These are phyloP conservation scores for Istiophorus platypterus DNA, from an alignment of 2,113 vertebrate species.

Conservation along the genomic window DNA sequence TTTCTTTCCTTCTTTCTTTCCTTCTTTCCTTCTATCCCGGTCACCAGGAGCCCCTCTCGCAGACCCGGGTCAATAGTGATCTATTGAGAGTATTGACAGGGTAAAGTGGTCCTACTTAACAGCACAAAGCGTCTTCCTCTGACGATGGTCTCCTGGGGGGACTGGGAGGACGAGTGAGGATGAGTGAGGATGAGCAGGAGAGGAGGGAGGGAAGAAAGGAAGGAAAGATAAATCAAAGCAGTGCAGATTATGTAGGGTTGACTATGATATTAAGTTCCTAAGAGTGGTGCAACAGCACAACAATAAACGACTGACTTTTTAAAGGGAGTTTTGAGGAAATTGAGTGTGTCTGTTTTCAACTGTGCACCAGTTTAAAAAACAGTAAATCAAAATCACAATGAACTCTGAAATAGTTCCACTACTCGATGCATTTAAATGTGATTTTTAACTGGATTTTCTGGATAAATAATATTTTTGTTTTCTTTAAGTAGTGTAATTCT, in stretches of 20 bases:
- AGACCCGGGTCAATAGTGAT: slow-evolving; percentile 72
- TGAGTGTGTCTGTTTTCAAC: background rate
- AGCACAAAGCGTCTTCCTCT: slow-evolving; percentile 55
- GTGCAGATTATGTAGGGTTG: background rate
- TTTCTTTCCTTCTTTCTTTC: background rate
- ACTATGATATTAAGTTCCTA: background rate
- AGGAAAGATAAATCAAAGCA: background rate
- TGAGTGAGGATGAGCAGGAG: slow-evolving; percentile 23
- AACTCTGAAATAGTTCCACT: background rate
- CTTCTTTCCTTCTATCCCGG: background rate
- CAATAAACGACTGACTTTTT: background rate
- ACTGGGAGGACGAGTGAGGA: too few relatives aligned
- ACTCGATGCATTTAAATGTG: background rate
- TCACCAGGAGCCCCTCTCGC: background rate
- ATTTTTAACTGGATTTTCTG: background rate
- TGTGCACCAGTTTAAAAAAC: too few relatives aligned
- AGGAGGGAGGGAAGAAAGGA: background rate
- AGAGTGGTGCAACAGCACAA: background rate
- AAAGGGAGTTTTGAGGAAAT: too few relatives aligned
- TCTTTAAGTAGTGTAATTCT: too few relatives aligned
- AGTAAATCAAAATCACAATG: background rate
- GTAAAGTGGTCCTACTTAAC: slow-evolving; percentile 83
- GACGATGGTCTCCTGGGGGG: slow-evolving; percentile 67
- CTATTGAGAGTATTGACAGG: slow-evolving; percentile 84
- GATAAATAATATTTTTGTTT: too few relatives aligned